A percentile compares a stretch with the other conserved stretches of the same genome.
Evolutionary conservation across 2,888 invertebrate genomes (phyloP).

Genomic region (Rambutsinella grinnellia): DNA sequence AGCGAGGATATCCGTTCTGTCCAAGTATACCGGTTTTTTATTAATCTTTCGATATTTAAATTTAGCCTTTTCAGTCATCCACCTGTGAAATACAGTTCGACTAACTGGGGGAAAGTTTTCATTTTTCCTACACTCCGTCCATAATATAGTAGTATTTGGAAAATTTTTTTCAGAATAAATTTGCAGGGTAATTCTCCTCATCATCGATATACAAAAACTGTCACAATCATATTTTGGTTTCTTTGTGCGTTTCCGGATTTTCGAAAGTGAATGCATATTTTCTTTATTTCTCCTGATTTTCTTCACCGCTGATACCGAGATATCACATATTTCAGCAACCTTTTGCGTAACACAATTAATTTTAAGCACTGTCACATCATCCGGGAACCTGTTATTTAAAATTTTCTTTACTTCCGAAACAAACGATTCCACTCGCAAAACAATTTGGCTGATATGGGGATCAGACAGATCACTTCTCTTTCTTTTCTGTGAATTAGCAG

Average conservation of each 20-base stretch:
- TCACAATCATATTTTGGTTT: background rate
- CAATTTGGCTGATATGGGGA: no score
- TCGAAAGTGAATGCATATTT: background rate
- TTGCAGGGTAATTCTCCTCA: background rate
- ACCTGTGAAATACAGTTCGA: background rate
- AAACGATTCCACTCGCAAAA: no score
- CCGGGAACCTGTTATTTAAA: no score
- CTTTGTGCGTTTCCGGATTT: background rate
- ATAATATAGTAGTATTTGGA: background rate
- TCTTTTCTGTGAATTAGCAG: no score
- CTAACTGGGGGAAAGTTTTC: background rate
- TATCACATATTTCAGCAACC: background rate
- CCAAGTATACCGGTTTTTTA: background rate
- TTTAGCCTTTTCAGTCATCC: background rate
- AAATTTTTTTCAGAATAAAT: background rate
- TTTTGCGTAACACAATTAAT: background rate
- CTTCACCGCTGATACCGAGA: background rate
- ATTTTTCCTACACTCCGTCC: background rate
- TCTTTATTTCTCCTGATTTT: background rate
- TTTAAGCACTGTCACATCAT: no score
- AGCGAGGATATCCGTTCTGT: background rate
- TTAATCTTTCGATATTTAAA: background rate
- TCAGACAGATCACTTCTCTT: no score
- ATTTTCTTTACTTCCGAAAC: no score
- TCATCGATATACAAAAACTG: background rate